Percentiles rank a stretch among this genome's conserved stretches.
These are phyloP conservation scores for Platorchestia sp. DNA, from an alignment of 1,140 invertebrate genomes.

Conservation along the genomic window DNA sequence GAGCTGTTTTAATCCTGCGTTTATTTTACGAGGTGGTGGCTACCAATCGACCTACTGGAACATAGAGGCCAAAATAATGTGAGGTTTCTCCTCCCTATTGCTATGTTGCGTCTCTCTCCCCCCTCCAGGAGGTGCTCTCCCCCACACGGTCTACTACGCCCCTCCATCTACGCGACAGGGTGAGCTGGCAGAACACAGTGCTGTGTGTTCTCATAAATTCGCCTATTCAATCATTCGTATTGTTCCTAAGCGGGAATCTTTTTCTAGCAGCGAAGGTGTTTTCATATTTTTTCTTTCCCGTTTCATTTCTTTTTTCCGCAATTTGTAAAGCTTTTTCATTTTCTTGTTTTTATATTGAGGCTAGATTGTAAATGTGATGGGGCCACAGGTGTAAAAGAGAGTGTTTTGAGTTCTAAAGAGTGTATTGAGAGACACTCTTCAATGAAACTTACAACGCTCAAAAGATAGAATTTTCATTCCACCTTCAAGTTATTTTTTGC, in stretches of 20 bases:
- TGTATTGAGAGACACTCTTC: too few species aligned
- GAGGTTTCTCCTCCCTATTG: not conserved
- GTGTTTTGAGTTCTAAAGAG: too few species aligned
- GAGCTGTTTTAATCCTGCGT: not conserved
- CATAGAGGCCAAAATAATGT: not conserved
- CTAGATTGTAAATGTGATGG: not conserved
- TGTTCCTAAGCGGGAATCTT: not conserved
- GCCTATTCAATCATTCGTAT: not conserved
- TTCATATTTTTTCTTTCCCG: not conserved
- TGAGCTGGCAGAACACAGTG: not conserved
- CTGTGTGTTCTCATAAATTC: not conserved
- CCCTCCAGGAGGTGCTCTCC: not conserved
- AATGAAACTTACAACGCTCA: too few species aligned
- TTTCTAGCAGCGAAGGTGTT: not conserved
- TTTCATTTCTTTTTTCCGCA: not conserved
- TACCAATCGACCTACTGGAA: not conserved
- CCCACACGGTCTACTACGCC: conserved; percentile 2
- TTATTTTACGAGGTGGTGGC: not conserved
- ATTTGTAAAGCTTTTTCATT: not conserved
- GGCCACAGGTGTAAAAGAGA: too few species aligned
- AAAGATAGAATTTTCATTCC: too few species aligned
- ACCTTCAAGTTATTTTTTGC: too few species aligned
- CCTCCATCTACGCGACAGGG: conserved; percentile 16
- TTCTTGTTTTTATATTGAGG: not conserved
- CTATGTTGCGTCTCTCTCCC: not conserved